Evolutionary conservation across 2,888 invertebrate species (phyloP).

Genomic region (Diarsia brunnea): DNA sequence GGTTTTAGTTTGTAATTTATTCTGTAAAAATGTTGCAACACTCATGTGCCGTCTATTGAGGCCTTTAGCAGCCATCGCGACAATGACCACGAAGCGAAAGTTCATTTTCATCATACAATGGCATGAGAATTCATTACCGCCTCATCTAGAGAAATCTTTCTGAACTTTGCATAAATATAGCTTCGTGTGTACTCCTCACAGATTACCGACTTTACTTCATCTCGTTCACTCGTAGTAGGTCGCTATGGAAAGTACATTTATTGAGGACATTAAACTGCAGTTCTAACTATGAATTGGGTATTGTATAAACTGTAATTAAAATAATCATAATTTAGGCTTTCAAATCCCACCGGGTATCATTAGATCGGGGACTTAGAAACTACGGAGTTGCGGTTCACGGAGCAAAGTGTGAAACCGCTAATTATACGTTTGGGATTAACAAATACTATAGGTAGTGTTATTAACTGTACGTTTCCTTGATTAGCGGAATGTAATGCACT

Average conservation of each 20-base stretch:
- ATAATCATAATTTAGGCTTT: slow-evolving; percentile 46
- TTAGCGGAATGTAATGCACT: slow-evolving; percentile 34
- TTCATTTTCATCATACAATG: slow-evolving; percentile 78
- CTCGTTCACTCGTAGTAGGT: slow-evolving; percentile 30
- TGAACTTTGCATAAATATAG: slow-evolving; percentile 63
- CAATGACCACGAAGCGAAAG: slow-evolving; percentile 80
- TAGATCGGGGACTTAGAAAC: slow-evolving; percentile 56
- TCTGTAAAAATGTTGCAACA: slow-evolving; percentile 70
- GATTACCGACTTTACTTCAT: slow-evolving; percentile 25
- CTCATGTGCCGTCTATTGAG: slow-evolving; percentile 56
- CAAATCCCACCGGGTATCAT: slow-evolving; percentile 57
- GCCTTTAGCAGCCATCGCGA: slow-evolving; percentile 59
- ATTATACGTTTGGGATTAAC: slow-evolving; percentile 49
- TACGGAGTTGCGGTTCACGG: slow-evolving; percentile 58
- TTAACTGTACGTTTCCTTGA: slow-evolving; percentile 50
- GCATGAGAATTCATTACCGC: slow-evolving; percentile 78
- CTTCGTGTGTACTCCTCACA: slow-evolving; percentile 54
- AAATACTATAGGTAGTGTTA: slow-evolving; percentile 40
- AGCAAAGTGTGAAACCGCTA: slow-evolving; percentile 58
- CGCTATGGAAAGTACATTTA: slow-evolving; percentile 57
- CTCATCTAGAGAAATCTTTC: slow-evolving; percentile 77
- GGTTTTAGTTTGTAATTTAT: slow-evolving; percentile 72
- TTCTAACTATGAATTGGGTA: slow-evolving; percentile 38
- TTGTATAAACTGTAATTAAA: slow-evolving; percentile 54
- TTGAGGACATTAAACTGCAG: slow-evolving; percentile 31